Evolutionary conservation across 2,888 invertebrate genomes (phyloP), one percentile per base, ranked within the genome.

Genomic region (Panzeria rudis): DNA sequence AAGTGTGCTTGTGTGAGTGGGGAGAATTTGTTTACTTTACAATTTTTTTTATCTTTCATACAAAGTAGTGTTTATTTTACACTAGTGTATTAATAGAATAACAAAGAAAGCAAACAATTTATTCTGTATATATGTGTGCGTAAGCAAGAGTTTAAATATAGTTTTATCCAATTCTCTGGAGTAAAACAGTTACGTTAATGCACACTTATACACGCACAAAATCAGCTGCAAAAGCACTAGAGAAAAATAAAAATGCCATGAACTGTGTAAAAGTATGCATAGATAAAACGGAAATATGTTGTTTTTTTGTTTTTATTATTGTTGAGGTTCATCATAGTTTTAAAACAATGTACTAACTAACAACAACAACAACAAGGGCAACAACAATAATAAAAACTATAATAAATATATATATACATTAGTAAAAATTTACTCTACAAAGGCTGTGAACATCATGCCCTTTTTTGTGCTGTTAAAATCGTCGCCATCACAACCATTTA

Each of bases 1-100:
- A 25, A 23, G 13, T 15, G 11, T 23, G 52, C 13, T 7, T 11
- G 25, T 25, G 25, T 25, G 13, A 5, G 54, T 25, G 25, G 29
- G 56, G 32, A 29, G n/a, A 17, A 47, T 44, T 47, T 29, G 47
- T 29, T 50, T 9, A 17, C 29, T 66, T 66, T n/a, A n/a, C n/a
- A n/a, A n/a, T n/a, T 32, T 17, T 32, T 29, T 66, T 17, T 35
- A 66, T 66, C 66, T 20, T 13, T 32, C 17, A 3, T 66, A 66
- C 47, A 50, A 32, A 66, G 17, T 66, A 47, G 50, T 32, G 50
- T 66, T 66, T 66, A 66, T 66, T 66, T 66, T 66, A 66, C 66
- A 20, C 66, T 32, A 17, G 66, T 32, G 50, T 32, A 20, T 25
- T n/a, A 29, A 8, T 47, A n/a, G 9, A 17, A 32, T 17, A n/a